Conservation (phyloP, 37 sponge, comb jelly and placozoan species). For the Dysidea cf. avara region DNA sequence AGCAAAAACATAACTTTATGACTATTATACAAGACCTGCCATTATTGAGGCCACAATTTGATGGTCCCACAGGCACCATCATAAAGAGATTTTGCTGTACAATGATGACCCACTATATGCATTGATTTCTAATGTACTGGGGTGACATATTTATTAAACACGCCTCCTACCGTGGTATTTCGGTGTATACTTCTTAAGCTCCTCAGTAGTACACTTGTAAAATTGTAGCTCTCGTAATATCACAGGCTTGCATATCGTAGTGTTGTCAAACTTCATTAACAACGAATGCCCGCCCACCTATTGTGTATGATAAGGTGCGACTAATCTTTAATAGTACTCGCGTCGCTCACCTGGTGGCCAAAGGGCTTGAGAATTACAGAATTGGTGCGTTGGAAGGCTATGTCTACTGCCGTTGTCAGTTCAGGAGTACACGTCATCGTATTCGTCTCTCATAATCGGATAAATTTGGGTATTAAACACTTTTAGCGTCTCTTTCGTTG, state of each 20-base stretch:
- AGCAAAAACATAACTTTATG: no score
- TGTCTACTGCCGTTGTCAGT: background rate
- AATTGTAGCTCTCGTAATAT: slow-evolving; percentile 58
- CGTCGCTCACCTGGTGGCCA: slow-evolving; percentile 80
- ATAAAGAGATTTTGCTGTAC: no score
- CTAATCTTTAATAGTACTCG: no score
- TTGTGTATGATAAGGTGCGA: no score
- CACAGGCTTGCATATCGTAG: slow-evolving; percentile 65
- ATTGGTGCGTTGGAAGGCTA: no score
- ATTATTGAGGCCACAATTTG: no score
- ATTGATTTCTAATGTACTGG: no score
- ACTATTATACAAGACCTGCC: no score
- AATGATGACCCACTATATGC: no score
- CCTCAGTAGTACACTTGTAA: slow-evolving; percentile 45
- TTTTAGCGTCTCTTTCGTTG: background rate
- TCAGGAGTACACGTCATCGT: background rate
- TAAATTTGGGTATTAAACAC: no score
- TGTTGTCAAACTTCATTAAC: slow-evolving; percentile 46
- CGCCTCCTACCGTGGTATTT: slow-evolving; percentile 52
- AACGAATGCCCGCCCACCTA: slow-evolving; percentile 83
- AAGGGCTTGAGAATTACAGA: slow-evolving; percentile 46
- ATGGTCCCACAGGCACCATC: no score
- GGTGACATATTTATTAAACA: no score
- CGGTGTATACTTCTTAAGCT: slow-evolving; percentile 48
- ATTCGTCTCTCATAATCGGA: background rate